These are phyloP conservation scores for Mormyrops attenuatus DNA, from an alignment of 2,797 vertebrate genomes.

Conservation along the genomic window DNA sequence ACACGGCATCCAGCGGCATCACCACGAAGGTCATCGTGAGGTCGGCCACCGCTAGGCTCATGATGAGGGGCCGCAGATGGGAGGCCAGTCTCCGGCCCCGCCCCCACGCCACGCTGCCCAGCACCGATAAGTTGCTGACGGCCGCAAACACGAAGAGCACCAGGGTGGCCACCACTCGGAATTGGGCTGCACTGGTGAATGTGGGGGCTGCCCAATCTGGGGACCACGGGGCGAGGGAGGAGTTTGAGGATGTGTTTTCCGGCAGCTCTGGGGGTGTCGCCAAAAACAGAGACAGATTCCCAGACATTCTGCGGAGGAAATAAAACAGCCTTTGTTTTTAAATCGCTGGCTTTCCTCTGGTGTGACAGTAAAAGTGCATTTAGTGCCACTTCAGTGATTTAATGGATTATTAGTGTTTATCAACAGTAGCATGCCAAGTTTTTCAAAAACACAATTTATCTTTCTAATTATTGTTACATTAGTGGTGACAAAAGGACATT, in stretches of 20 bases:
- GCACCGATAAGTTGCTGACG: constrained; percentile 67
- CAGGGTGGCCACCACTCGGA: constrained; percentile 67
- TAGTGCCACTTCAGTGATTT: neutral
- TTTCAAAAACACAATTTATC: neutral
- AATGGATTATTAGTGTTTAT: neutral
- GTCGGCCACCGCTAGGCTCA: constrained; percentile 71
- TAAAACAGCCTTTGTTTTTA: neutral
- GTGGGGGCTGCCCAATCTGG: constrained; percentile 48
- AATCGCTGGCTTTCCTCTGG: neutral
- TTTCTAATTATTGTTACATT: neutral
- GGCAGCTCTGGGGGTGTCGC: neutral
- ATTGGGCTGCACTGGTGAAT: constrained; percentile 72
- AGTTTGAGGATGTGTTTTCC: neutral
- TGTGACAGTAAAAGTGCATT: neutral
- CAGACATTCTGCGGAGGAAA: constrained; percentile 11
- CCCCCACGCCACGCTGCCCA: constrained; percentile 57
- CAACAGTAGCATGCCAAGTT: neutral
- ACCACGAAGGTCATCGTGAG: constrained; percentile 76
- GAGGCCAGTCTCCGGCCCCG: constrained; percentile 56
- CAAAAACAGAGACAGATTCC: neutral
- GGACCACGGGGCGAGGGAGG: neutral
- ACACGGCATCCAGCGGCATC: constrained; percentile 75
- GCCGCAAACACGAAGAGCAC: constrained; percentile 66
- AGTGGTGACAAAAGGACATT: neutral
- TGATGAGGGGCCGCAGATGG: constrained; percentile 68